Evolutionary conservation across 2,888 invertebrate species (phyloP).

Genomic region (Leucophenga montana): DNA sequence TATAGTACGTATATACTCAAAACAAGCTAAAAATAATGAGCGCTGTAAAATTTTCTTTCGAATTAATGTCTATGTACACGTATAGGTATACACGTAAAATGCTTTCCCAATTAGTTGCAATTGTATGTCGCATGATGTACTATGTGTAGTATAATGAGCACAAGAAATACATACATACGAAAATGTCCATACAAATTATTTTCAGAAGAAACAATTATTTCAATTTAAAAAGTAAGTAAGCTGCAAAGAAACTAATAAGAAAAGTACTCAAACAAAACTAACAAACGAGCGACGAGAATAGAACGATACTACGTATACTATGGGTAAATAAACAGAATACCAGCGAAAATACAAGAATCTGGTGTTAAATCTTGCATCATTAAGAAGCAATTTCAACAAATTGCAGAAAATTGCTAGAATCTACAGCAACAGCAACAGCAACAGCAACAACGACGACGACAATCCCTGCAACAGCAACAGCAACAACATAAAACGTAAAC

Average conservation of each 20-base stretch:
- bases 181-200: neutral
- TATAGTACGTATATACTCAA: too few species aligned
- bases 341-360: conserved; percentile 29
- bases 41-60: too few species aligned
- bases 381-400: conserved; percentile 50
- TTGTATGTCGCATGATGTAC: too few species aligned
- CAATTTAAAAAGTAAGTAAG: neutral
- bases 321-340: conserved; percentile 18
- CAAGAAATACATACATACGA: too few species aligned
- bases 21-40: too few species aligned
- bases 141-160: too few species aligned
- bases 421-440: conserved; percentile 17
- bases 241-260: neutral
- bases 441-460: conserved; percentile 5
- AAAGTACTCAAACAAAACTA: neutral
- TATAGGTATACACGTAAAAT: too few species aligned
- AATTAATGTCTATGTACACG: too few species aligned
- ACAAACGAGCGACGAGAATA: conserved; percentile 21
- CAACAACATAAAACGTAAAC: conserved; percentile 16
- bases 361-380: conserved; percentile 47
- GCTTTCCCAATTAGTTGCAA: too few species aligned
- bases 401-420: conserved; percentile 33
- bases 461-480: conserved; percentile 11
- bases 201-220: conserved; percentile 17
- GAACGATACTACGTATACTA: neutral